Evolutionary conservation across 1,140 invertebrate species (phyloP).

Genomic region (Medauroidea extradentata): DNA sequence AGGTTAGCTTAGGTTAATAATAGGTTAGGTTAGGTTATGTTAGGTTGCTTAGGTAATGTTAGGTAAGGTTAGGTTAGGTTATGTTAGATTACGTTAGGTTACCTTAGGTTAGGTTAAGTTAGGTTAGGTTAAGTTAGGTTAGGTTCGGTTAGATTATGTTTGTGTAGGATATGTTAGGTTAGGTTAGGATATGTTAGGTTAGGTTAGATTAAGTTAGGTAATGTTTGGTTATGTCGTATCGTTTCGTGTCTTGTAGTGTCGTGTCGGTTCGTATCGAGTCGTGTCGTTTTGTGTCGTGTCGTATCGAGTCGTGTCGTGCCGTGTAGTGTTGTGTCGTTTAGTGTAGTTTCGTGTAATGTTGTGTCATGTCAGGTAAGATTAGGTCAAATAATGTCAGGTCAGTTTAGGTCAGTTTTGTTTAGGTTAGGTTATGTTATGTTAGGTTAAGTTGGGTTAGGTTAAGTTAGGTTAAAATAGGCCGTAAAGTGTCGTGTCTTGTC

Average conservation of each 20-base stretch:
- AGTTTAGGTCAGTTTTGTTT: slow-evolving; percentile 13
- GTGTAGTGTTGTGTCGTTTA: too few species aligned
- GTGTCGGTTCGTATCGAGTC: too few species aligned
- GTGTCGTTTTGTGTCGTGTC: too few species aligned
- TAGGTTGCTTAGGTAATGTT: slow-evolving; percentile 30
- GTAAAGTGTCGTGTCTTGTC: too few species aligned
- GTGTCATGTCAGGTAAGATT: slow-evolving; percentile 26
- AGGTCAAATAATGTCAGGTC: slow-evolving; percentile 21
- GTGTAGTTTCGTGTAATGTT: neutral
- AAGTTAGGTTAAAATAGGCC: neutral
- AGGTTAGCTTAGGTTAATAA: slow-evolving; percentile 35
- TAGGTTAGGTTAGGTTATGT: slow-evolving; percentile 29
- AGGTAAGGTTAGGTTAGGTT: slow-evolving; percentile 34
- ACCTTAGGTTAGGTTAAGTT: slow-evolving; percentile 16
- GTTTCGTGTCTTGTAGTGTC: too few species aligned
- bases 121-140: slow-evolving; percentile 28
- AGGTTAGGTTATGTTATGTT: slow-evolving; percentile 20
- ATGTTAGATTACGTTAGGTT: slow-evolving; percentile 20
- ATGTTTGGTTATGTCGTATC: too few species aligned
- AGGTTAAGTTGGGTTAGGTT: slow-evolving; percentile 20
- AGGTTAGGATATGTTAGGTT: too few species aligned
- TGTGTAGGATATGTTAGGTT: too few species aligned
- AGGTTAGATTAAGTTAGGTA: too few species aligned
- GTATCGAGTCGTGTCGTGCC: too few species aligned
- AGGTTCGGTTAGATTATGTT: too few species aligned